Conservation (phyloP, 2,113 vertebrate genomes). For the Lophochroa leadbeateri region DNA sequence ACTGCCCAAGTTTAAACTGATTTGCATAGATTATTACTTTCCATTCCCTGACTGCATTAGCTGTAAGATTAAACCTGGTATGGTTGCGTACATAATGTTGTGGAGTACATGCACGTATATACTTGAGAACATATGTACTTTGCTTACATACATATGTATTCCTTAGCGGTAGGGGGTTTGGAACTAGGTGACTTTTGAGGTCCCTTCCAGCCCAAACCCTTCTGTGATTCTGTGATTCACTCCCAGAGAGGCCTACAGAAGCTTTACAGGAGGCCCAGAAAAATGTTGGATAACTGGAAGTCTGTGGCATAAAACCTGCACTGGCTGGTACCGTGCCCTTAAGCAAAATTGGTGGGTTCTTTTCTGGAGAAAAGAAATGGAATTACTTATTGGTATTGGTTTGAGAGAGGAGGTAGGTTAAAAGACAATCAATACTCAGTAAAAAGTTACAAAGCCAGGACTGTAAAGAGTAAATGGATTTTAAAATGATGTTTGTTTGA, state of each 20-base stretch:
- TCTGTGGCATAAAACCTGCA: neutral
- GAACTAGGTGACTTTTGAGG: neutral
- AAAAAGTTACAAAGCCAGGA: neutral
- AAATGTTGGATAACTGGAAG: neutral
- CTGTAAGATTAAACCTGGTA: neutral
- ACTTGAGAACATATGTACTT: neutral
- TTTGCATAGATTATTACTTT: constrained; percentile 40
- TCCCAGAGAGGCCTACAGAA: neutral
- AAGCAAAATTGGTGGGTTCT: neutral
- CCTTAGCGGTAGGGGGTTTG: neutral
- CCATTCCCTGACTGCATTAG: neutral
- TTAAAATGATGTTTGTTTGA: neutral
- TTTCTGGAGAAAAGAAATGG: neutral
- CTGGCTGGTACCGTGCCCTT: neutral
- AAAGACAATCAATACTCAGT: constrained; percentile 12
- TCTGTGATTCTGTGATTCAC: neutral
- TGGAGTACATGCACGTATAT: neutral
- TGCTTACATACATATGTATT: neutral
- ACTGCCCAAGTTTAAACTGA: constrained; percentile 11
- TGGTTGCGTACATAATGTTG: neutral
- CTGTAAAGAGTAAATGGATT: constrained; percentile 14
- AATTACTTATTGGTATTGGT: neutral
- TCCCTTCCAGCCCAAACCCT: neutral
- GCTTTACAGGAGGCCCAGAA: neutral
- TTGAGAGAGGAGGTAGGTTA: neutral